A percentile compares a stretch with the other conserved stretches of the same genome.
Evolutionary conservation across 2,888 invertebrate genomes (phyloP).

Genomic region (Caenorhabditis becei): DNA sequence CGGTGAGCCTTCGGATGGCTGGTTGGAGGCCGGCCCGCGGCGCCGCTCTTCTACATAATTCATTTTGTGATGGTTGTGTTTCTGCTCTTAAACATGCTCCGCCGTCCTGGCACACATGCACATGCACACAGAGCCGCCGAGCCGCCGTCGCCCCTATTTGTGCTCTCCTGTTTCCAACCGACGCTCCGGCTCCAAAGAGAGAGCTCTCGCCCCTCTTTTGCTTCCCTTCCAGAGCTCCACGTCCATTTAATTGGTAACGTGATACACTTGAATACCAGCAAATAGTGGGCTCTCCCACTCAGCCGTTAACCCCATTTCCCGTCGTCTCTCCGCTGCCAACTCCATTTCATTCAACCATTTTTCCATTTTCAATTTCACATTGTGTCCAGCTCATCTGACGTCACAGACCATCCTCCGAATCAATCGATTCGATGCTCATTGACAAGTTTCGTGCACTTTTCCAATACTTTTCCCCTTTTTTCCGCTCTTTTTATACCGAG

Average conservation of each 20-base stretch:
- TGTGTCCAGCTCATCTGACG: not conserved
- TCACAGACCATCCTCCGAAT: not conserved
- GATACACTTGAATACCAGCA: conserved; percentile 62
- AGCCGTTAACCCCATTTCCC: conserved; percentile 5
- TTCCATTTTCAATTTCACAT: conserved; percentile 4
- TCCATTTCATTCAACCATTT: conserved; percentile 3
- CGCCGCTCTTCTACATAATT: conserved; percentile 43
- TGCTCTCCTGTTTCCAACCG: conserved; percentile 33
- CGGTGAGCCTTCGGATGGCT: not conserved
- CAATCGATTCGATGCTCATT: not conserved
- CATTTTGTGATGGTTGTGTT: conserved; percentile 59
- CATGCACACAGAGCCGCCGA: not conserved
- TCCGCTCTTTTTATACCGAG: not conserved
- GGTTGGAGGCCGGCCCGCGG: not conserved
- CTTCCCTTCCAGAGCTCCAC: conserved; percentile 15
- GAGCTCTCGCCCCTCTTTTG: not conserved
- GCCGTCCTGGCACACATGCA: conserved; percentile 8
- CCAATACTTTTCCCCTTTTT: not conserved
- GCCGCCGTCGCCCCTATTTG: conserved; percentile 33
- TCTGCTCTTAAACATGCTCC: conserved; percentile 56
- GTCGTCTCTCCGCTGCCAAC: conserved; percentile 3
- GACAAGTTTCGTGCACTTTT: not conserved
- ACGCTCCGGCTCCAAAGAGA: not conserved
- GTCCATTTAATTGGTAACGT: conserved; percentile 60
- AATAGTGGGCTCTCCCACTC: conserved; percentile 46